Conservation (phyloP, 2,888 invertebrate species). For the Parelbella ahira region DNA sequence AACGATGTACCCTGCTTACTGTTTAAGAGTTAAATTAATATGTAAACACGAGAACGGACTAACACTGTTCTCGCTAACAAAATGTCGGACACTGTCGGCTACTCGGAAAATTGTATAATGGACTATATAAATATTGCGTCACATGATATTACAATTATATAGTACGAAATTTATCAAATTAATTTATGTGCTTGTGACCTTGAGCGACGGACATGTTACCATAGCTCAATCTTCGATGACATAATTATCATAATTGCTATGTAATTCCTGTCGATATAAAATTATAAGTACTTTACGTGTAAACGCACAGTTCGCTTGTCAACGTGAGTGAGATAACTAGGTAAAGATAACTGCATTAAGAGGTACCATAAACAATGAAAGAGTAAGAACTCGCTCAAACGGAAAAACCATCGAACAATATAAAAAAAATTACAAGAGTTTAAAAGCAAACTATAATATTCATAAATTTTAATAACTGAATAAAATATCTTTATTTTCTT, state of each 20-base stretch:
- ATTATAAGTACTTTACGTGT: too few species aligned
- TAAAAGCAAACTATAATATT: too few species aligned
- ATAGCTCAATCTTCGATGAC: slow-evolving; percentile 7
- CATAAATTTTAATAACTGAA: too few species aligned
- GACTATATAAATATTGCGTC: slow-evolving; percentile 1
- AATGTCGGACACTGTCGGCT: slow-evolving; percentile 14
- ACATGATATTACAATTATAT: slow-evolving; percentile 10
- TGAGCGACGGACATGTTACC: neutral
- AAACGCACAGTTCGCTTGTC: too few species aligned
- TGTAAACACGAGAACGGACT: slow-evolving; percentile 15
- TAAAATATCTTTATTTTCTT: too few species aligned
- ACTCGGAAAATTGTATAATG: slow-evolving; percentile 2
- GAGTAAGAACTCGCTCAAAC: too few species aligned
- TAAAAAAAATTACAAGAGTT: too few species aligned
- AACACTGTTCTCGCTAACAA: slow-evolving; percentile 7
- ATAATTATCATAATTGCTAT: slow-evolving; percentile 10
- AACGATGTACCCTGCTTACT: neutral
- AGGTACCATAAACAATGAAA: too few species aligned
- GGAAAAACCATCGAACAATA: too few species aligned
- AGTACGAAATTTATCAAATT: neutral
- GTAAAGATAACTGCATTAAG: too few species aligned
- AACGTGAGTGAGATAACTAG: too few species aligned
- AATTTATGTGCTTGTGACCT: slow-evolving; percentile 3
- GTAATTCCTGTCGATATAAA: slow-evolving; percentile 1
- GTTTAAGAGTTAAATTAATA: slow-evolving; percentile 10